A percentile compares a stretch with the other conserved stretches of the same genome.
phyloP scores from a whole-genome alignment of 2,888 invertebrate species.

The Melieria picta region DNA sequence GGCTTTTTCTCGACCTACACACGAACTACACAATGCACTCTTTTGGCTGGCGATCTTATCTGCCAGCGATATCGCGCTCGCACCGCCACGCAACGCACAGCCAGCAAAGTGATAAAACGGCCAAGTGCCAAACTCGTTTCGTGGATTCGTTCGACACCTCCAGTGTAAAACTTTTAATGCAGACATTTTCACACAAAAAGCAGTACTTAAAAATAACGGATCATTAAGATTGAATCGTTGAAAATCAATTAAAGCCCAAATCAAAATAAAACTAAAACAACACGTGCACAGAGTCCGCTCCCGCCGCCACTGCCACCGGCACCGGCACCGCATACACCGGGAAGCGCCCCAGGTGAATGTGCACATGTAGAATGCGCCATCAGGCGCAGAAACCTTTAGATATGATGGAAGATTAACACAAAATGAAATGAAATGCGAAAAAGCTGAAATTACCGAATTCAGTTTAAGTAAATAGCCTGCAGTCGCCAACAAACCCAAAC shows the following conservation, averaged over 20 bases:
- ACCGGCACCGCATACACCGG: not conserved
- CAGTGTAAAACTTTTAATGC: not conserved
- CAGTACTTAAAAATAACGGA: not conserved
- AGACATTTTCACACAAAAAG: slow-evolving; percentile 3
- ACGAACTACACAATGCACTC: not conserved
- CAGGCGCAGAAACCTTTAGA: not conserved
- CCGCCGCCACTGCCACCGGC: too few relatives aligned
- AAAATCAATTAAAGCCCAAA: slow-evolving; percentile 15
- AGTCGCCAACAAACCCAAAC: slow-evolving; percentile 32
- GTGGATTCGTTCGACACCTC: not conserved
- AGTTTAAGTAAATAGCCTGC: slow-evolving; percentile 28
- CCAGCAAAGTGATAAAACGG: not conserved
- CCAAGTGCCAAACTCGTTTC: slow-evolving; percentile 1
- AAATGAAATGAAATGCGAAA: not conserved
- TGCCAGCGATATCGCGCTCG: too few relatives aligned
- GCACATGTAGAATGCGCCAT: not conserved
- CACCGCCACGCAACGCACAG: too few relatives aligned
- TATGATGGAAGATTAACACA: not conserved
- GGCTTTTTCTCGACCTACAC: not conserved
- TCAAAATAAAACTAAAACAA: slow-evolving; percentile 2
- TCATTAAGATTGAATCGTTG: slow-evolving; percentile 2
- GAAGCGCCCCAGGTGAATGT: not conserved
- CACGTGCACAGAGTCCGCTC: too few relatives aligned
- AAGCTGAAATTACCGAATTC: slow-evolving; percentile 15
- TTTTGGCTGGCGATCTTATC: not conserved